Conservation (phyloP, 2,888 invertebrate genomes). For the Synergus itoensis region DNA sequence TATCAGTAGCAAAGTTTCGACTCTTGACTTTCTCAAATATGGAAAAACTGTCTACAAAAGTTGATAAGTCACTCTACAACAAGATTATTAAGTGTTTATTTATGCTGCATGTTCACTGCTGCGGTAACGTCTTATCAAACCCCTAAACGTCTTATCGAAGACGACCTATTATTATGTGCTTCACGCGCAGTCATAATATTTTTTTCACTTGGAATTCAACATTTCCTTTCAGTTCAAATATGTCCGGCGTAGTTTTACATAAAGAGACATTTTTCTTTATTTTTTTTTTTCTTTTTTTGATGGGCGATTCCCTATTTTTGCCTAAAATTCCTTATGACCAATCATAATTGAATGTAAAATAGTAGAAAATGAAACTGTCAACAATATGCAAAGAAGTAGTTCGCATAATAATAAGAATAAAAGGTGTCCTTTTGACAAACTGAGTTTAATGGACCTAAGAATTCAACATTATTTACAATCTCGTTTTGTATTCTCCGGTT, state of each 20-base stretch:
- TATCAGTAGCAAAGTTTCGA: conserved; percentile 35
- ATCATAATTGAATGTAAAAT: neutral
- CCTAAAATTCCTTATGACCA: neutral
- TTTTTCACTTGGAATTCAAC: neutral
- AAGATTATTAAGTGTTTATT: conserved; percentile 39
- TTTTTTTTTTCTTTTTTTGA: neutral
- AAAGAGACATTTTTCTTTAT: conserved; percentile 5
- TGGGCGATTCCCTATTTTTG: neutral
- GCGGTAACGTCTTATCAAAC: conserved; percentile 39
- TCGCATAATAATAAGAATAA: neutral
- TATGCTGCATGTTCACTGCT: conserved; percentile 34
- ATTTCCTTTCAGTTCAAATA: conserved; percentile 11
- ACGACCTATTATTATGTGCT: conserved; percentile 39
- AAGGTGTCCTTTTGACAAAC: neutral
- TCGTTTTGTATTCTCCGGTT: conserved; percentile 17
- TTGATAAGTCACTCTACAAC: conserved; percentile 25
- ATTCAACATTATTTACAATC: conserved; percentile 27
- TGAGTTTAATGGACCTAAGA: conserved; percentile 28
- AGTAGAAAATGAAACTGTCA: neutral
- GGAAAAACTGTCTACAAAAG: conserved; percentile 16
- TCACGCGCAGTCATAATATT: conserved; percentile 2
- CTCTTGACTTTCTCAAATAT: conserved; percentile 32
- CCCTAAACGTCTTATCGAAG: conserved; percentile 36
- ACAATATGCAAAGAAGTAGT: conserved; percentile 2
- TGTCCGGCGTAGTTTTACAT: conserved; percentile 11